Conservation (phyloP, 2,797 vertebrate species). For the Gambelia wislizenii region DNA sequence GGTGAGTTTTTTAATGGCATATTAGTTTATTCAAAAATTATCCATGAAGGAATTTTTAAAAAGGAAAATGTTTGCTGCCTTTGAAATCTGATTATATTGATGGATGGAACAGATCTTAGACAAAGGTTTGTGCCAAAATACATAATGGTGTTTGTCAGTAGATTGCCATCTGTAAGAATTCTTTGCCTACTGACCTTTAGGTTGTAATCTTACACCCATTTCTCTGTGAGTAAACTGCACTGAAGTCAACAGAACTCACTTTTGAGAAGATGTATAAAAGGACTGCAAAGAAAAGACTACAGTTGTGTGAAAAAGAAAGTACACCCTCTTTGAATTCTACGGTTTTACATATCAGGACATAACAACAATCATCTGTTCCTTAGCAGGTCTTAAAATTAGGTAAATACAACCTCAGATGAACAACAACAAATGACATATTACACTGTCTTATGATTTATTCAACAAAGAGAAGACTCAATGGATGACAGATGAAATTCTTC, state of each 20-base stretch:
- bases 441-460: too few species aligned
- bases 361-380: too few species aligned
- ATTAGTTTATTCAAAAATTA: neutral
- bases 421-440: too few species aligned
- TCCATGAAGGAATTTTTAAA: neutral
- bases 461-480: too few species aligned
- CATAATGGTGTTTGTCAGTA: neutral
- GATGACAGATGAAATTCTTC: too few species aligned
- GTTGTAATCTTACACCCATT: neutral
- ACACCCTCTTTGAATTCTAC: too few species aligned
- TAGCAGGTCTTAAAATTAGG: too few species aligned
- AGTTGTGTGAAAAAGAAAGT: too few species aligned
- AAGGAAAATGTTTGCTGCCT: neutral
- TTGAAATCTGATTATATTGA: neutral
- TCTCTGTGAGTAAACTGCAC: neutral
- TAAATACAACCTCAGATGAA: too few species aligned
- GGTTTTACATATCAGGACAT: too few species aligned
- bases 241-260: neutral
- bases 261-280: neutral
- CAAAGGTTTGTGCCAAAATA: neutral
- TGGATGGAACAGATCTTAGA: neutral
- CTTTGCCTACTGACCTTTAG: neutral
- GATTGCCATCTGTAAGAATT: neutral
- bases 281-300: neutral
- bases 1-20: too few species aligned